phyloP scores from a whole-genome alignment of 2,888 invertebrate genomes.

The Dermolepida albohirtum region DNA sequence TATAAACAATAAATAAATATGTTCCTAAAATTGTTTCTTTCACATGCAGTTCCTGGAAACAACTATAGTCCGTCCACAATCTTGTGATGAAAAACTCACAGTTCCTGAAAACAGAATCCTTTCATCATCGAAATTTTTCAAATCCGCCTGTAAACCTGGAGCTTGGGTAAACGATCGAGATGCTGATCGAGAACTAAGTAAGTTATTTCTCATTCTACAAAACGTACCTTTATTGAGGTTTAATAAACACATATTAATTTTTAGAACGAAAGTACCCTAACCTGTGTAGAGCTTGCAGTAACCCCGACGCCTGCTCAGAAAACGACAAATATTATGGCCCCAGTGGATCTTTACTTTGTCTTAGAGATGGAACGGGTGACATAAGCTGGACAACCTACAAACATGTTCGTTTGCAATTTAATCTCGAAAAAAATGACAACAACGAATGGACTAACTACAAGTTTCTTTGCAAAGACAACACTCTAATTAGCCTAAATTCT shows the following conservation, averaged over 20 bases:
- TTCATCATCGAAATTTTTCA: conserved; percentile 80
- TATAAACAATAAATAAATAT: background rate
- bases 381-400: conserved; percentile 84
- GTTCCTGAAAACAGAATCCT: conserved; percentile 82
- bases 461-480: conserved; percentile 82
- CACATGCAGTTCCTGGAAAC: conserved; percentile 78
- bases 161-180: conserved; percentile 79
- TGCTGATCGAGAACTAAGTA: conserved; percentile 76
- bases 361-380: conserved; percentile 83
- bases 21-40: conserved; percentile 37
- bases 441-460: conserved; percentile 70
- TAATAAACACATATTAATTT: conserved; percentile 46
- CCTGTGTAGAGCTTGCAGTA: conserved; percentile 79
- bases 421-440: conserved; percentile 64
- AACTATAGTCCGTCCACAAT: conserved; percentile 72
- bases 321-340: conserved; percentile 87
- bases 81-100: conserved; percentile 77
- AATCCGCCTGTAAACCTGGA: conserved; percentile 86
- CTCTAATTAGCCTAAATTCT: conserved; percentile 70
- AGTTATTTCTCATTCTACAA: conserved; percentile 57
- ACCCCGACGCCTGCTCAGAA: conserved; percentile 70
- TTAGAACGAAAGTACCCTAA: conserved; percentile 75
- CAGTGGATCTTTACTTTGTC: conserved; percentile 82
- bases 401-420: conserved; percentile 76
- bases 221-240: conserved; percentile 9